phyloP scores from a whole-genome alignment of 2,797 vertebrate genomes.

The Diglossa cyanea region DNA sequence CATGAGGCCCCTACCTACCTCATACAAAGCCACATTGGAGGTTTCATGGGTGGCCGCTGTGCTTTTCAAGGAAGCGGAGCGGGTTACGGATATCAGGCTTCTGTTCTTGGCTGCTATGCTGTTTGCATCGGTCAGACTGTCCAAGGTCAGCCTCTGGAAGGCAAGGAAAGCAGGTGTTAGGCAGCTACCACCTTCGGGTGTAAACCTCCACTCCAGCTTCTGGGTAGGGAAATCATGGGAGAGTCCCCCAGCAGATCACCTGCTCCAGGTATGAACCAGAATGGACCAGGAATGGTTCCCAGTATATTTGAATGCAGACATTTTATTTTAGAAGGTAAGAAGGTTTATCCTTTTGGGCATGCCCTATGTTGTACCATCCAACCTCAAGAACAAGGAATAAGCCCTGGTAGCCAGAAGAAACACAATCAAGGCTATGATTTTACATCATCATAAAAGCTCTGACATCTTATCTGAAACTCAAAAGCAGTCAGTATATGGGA shows the following conservation, averaged over 20 bases:
- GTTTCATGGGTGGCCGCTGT: slow-evolving; percentile 81
- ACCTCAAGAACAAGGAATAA: not conserved
- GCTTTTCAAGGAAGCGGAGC: slow-evolving; percentile 83
- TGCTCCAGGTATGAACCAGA: not conserved
- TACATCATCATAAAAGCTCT: not conserved
- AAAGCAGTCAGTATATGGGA: not conserved
- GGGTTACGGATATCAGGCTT: slow-evolving; percentile 72
- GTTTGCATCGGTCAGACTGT: slow-evolving; percentile 82
- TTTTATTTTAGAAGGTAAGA: not conserved
- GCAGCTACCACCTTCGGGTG: not conserved
- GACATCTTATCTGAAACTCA: not conserved
- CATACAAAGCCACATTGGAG: slow-evolving; percentile 87
- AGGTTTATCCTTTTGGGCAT: not conserved
- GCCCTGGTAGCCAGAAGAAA: not conserved
- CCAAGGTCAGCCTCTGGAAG: slow-evolving; percentile 87
- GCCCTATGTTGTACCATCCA: not conserved
- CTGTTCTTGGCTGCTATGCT: not conserved
- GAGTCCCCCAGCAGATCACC: not conserved
- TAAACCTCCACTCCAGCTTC: not conserved
- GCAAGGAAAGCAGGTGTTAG: not conserved
- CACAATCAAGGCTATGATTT: not conserved
- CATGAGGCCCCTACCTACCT: slow-evolving; percentile 70
- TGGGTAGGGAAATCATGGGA: not conserved
- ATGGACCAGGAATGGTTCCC: accelerated
- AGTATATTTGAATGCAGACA: not conserved